Evolutionary conservation across 2,888 invertebrate species (phyloP), one percentile per base, ranked within the genome.

Genomic region (Trypoxylon attenuatum): DNA sequence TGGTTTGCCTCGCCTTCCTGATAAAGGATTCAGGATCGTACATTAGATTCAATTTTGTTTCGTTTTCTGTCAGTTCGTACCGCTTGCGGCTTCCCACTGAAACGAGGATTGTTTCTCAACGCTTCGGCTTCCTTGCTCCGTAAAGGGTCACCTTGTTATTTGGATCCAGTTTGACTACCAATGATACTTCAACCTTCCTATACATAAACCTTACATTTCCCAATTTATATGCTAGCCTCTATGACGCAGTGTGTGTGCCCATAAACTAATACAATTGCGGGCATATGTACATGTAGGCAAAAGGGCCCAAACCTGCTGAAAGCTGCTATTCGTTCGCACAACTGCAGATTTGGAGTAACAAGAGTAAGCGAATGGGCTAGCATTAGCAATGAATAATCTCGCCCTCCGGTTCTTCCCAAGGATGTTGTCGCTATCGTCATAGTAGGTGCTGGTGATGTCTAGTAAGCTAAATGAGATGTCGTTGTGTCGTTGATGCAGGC

Each of bases 1-100:
- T 57, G 43, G 13, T 47, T 25, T 16, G 27, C 22, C 18, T n/a
- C 38, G 49, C 42, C 18, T 33, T 49, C 39, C 59, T 59, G 54
- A 57, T 60, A 49, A 59, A 69, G 53, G 38, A 63, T 70, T 66
- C 61, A 63, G 41, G 41, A 38, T 46, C 18, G 46, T 27, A 51
- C 56, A 53, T 56, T 57, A 56, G 19, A 53, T 59, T 66, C 52
- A 46, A 69, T 56, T 53, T 23, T 50, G 23, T 57, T 65, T 53
- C 49, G 45, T 53, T 58, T 52, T 60, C 42, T 47, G 23, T 22
- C 39, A 63, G 22, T 18, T 45, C 42, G 38, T 27, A 15, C 45
- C 19, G 3, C 50, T 15, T 38, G 15, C 18, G 4, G 8, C n/a
- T 29, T 16, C 6, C n/a, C n/a, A 13, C 21, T 15, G 23, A 22